Conservation (phyloP, 2,888 invertebrate genomes). For the Nesidiocoris tenuis region DNA sequence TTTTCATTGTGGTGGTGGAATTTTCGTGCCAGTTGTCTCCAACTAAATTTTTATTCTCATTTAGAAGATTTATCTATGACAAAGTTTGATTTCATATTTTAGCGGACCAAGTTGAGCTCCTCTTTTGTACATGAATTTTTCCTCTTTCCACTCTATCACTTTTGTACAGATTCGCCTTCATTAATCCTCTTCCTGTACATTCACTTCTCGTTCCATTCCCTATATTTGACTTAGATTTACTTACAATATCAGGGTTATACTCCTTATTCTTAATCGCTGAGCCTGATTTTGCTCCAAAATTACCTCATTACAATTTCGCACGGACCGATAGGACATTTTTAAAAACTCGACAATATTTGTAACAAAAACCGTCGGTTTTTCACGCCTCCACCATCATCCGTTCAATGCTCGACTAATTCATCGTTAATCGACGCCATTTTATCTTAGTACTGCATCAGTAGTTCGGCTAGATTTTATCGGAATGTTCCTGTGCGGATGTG, state of each 20-base stretch:
- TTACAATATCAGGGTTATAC: background rate
- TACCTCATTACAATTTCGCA: no score
- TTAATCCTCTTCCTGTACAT: background rate
- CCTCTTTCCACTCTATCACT: background rate
- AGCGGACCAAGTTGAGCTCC: background rate
- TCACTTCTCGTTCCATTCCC: background rate
- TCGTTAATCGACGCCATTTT: no score
- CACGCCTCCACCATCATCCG: no score
- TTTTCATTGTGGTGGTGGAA: no score
- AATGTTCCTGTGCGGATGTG: slow-evolving; percentile 41
- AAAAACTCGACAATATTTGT: no score
- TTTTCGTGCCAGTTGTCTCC: no score
- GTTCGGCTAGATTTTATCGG: background rate
- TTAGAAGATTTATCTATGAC: background rate
- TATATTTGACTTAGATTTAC: background rate
- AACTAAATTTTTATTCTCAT: slow-evolving; percentile 9
- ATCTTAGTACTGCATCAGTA: background rate
- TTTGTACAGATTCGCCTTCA: background rate
- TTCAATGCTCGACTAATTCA: no score
- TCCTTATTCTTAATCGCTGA: no score
- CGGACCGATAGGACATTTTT: no score
- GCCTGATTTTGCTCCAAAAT: no score
- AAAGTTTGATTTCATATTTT: background rate
- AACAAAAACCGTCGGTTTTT: no score
- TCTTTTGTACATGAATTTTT: slow-evolving; percentile 20